Base-by-base conservation (phyloP, 2,888 invertebrate species). In the Anodontia alba region DNA sequence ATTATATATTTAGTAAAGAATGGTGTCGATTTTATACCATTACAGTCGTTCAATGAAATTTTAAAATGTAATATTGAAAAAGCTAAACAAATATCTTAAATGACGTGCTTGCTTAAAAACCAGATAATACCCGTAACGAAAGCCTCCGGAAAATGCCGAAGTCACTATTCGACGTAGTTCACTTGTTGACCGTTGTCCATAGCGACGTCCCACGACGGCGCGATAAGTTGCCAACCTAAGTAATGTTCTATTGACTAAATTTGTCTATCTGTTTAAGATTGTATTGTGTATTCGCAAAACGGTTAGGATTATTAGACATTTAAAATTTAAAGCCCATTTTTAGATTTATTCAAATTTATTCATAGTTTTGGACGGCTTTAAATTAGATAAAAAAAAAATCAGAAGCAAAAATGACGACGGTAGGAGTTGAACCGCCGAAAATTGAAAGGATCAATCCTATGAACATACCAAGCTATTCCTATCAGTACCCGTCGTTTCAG, bases 391-490 rank as follows among this genome's bases (percentile, higher is more conserved):
- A 17, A 33, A 31, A 51, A 72, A 49, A 1, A 17, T 12, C 46
- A 42, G 84, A 73, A 71, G n/a, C 46, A 33, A 85, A 73, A 71
- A 93, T 93, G 93, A 93, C 93, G 74, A 93, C 93, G 7, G 87
- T 93, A 1, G 92, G 93, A 36, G 90, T 91, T 7, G 83, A 88
- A 33, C 89, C 91, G 3, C 84, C 83, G n/a, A 78, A 76, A n/a
- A 72, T 83, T 29, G 89, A 90, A 73, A 74, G 90, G 73, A 83
- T 88, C 17, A 86, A 90, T 62, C 90, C 93, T 2, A 86, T 92
- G 88, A 83, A 91, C 68, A 90, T 93, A 38, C 94, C 94, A 0
- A 91, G 91, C 73, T 94, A 94, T 78, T 87, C 91, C 31, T 93
- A 93, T 84, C 89, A 91, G 79, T 93, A 93, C 78, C 93, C 94